Conservation (phyloP, 2,888 invertebrate genomes). For the Cerceris rybyensis region DNA sequence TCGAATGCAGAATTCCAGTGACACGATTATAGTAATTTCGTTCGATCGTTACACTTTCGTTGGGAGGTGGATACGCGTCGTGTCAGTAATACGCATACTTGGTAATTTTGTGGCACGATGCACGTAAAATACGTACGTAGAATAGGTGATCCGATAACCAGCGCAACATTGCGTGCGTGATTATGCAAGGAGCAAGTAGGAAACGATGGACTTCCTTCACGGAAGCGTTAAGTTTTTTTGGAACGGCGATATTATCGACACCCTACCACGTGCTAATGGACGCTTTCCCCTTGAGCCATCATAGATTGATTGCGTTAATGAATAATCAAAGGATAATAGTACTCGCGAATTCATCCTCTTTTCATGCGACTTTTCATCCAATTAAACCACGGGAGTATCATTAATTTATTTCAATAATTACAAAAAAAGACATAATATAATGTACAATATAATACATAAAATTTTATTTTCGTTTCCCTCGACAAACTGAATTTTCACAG, state of each 20-base stretch:
- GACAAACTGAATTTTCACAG: no score
- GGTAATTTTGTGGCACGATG: slow-evolving; percentile 31
- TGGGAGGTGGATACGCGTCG: not conserved
- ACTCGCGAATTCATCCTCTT: not conserved
- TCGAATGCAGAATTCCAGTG: slow-evolving; percentile 8
- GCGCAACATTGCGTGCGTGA: slow-evolving; percentile 57
- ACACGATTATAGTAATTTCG: slow-evolving; percentile 33
- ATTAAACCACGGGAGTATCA: no score
- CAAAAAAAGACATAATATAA: no score
- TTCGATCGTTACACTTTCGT: slow-evolving; percentile 26
- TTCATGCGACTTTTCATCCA: not conserved
- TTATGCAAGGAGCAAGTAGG: slow-evolving; percentile 64
- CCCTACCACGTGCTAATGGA: slow-evolving; percentile 38
- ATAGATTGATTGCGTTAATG: slow-evolving; percentile 9
- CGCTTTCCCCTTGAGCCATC: slow-evolving; percentile 5
- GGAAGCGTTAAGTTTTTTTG: slow-evolving; percentile 55
- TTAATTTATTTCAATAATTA: no score
- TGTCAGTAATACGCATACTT: slow-evolving; percentile 4
- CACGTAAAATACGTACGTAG: slow-evolving; percentile 17
- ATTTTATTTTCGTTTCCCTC: not conserved
- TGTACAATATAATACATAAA: not conserved
- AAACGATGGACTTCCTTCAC: slow-evolving; percentile 64
- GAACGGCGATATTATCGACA: slow-evolving; percentile 43
- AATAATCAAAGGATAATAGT: not conserved
- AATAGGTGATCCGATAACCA: slow-evolving; percentile 27